Base-by-base conservation (phyloP, 2,797 vertebrate genomes). In the Mionectes olivaceus region DNA sequence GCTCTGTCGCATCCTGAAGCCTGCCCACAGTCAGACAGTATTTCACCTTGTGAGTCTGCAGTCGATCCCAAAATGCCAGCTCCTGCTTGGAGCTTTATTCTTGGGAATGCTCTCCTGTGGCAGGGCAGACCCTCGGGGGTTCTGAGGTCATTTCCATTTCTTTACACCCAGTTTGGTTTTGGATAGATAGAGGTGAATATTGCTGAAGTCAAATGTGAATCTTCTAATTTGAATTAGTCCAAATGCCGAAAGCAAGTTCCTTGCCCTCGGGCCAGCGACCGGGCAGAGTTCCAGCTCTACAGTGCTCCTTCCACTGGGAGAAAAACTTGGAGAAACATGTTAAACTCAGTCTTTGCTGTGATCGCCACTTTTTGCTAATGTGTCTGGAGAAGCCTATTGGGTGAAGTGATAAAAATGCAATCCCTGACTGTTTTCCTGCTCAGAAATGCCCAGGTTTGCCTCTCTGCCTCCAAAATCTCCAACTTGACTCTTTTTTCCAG, bases 251-350 rank as follows among this genome's bases (percentile, higher is more conserved):
- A 64, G 76, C 56, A 27, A 55, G 56, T 37, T 82, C 43, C 3
- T 49, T 82, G 53, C 78, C 68, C 64, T 74, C 0, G 0, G 67
- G 83, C 50, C 47, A 32, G 73, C 0, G 2, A 1, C 39, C 0
- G 0, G 47, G 35, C 33, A 67, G 46, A 0, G 1, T n/a, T 87
- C 63, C 65, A 84, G 87, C 57, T 64, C 69, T 50, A 59, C 2
- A 3, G 23, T 28, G 63, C 44, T 91, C 35, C 23, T 95, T 82
- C 80, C 52, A 27, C 19, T 0, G 0, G 47, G 74, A 70, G 39
- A 2, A 83, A 68, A 75, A 50, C 74, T 53, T 44, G 39, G 79
- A 78, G 43, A 63, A 80, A 43, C 27, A 37, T 44, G 25, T 37
- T 33, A 63, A 80, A 11, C 53, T 80, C 17, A n/a, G 52, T 16